Evolutionary conservation across 35 echinoderm and acorn worm genomes (phyloP).

Genomic region (Apostichopus japonicus): DNA sequence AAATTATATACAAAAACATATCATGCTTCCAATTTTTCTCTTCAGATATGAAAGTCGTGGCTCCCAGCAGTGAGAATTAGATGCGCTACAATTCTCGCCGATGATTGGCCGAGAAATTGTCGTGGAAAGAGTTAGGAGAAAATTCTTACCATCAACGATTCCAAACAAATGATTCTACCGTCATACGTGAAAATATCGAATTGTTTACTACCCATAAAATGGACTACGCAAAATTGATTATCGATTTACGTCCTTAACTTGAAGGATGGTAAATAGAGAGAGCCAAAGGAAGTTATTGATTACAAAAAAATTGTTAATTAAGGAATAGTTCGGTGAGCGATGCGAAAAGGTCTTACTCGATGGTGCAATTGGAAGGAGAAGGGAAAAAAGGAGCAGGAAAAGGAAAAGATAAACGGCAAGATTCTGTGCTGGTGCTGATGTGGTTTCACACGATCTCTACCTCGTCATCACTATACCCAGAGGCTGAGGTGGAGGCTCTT

Average conservation of each 20-base stretch:
- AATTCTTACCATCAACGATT: neutral
- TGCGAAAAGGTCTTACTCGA: neutral
- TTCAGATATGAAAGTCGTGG: too few relatives aligned
- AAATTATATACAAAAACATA: too few relatives aligned
- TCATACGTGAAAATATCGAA: neutral
- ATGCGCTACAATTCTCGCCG: neutral
- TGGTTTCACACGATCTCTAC: slow-evolving; percentile 30
- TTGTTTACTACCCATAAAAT: neutral
- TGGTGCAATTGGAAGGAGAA: neutral
- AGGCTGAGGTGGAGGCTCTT: slow-evolving; percentile 56
- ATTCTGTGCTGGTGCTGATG: neutral
- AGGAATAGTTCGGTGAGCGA: neutral
- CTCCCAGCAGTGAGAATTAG: too few relatives aligned
- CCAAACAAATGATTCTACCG: too few relatives aligned
- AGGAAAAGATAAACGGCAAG: neutral
- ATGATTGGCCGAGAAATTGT: neutral
- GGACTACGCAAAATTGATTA: neutral
- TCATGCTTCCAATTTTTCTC: too few relatives aligned
- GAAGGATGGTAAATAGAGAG: too few relatives aligned
- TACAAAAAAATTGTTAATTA: neutral
- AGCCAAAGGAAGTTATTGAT: neutral
- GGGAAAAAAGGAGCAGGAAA: too few relatives aligned
- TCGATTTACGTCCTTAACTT: too few relatives aligned
- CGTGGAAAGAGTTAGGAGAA: neutral
- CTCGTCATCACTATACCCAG: slow-evolving; percentile 68